Evolutionary conservation across 2,888 invertebrate species (phyloP).

Genomic region (Chaetoderma sp.): DNA sequence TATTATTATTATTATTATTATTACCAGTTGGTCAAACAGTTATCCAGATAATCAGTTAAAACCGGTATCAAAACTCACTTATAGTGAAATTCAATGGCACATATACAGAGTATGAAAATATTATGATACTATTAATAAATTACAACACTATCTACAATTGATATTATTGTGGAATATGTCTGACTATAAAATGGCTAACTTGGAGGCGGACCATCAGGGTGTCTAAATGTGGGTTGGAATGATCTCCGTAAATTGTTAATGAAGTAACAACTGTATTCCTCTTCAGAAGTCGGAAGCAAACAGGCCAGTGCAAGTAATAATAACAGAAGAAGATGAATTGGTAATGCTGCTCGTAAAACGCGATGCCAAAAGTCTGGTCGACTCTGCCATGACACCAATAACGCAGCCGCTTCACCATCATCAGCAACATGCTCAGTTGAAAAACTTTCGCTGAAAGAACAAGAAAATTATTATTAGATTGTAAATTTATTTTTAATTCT

Average conservation of each 20-base stretch:
- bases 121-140: too few species aligned
- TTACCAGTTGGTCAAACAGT: too few species aligned
- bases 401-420: neutral
- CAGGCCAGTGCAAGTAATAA: conserved; percentile 93
- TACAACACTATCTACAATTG: too few species aligned
- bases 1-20: too few species aligned
- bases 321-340: conserved; percentile 93
- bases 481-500: neutral
- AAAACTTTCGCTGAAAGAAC: neutral
- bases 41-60: too few species aligned
- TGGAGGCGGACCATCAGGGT: conserved; percentile 94
- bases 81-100: too few species aligned
- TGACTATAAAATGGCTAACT: too few species aligned
- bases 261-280: conserved; percentile 87
- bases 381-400: neutral
- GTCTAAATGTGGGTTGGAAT: conserved; percentile 88
- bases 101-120: too few species aligned
- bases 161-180: too few species aligned
- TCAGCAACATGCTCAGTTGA: neutral
- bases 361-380: conserved; percentile 81
- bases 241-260: conserved; percentile 85
- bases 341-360: conserved; percentile 90
- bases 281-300: conserved; percentile 87
- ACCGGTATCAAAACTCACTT: too few species aligned
- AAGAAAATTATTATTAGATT: neutral